Percentiles rank a stretch among this genome's conserved stretches.
Evolutionary conservation across 2,888 invertebrate genomes (phyloP).

Genomic region (Crocallis elinguaria): DNA sequence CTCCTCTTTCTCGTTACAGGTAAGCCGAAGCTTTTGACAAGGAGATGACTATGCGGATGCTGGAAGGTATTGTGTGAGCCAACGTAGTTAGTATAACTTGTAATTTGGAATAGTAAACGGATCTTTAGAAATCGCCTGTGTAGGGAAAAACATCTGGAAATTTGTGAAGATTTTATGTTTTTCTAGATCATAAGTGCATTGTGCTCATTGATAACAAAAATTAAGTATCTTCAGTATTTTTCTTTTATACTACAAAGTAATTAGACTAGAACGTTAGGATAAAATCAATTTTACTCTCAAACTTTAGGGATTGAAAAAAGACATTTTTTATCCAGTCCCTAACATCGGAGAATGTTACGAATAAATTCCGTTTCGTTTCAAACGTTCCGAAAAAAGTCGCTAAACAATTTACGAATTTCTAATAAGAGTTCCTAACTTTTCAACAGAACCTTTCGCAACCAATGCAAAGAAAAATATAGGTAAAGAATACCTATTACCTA

Average conservation of each 20-base stretch:
- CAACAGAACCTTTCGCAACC: not conserved
- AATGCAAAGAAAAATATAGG: no score
- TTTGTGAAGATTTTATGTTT: no score
- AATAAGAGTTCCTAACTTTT: slow-evolving; percentile 1
- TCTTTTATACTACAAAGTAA: no score
- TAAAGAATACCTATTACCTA: no score
- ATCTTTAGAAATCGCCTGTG: no score
- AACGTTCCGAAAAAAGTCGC: not conserved
- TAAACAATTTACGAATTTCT: slow-evolving; percentile 1
- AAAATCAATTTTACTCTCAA: no score
- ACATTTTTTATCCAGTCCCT: not conserved
- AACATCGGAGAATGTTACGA: not conserved
- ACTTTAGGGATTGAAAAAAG: no score
- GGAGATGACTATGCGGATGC: not conserved
- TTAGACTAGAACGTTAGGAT: no score
- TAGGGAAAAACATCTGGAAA: no score
- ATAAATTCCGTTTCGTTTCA: slow-evolving; percentile 3
- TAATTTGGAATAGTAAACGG: not conserved
- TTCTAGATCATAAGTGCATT: no score
- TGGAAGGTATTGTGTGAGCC: slow-evolving; percentile 13
- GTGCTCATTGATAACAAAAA: no score
- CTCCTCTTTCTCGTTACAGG: slow-evolving; percentile 52
- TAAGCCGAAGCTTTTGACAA: slow-evolving; percentile 45
- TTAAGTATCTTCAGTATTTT: no score
- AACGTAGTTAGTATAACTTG: not conserved